phyloP scores from a whole-genome alignment of 2,888 invertebrate species.

The Eurytoma adleriae region DNA sequence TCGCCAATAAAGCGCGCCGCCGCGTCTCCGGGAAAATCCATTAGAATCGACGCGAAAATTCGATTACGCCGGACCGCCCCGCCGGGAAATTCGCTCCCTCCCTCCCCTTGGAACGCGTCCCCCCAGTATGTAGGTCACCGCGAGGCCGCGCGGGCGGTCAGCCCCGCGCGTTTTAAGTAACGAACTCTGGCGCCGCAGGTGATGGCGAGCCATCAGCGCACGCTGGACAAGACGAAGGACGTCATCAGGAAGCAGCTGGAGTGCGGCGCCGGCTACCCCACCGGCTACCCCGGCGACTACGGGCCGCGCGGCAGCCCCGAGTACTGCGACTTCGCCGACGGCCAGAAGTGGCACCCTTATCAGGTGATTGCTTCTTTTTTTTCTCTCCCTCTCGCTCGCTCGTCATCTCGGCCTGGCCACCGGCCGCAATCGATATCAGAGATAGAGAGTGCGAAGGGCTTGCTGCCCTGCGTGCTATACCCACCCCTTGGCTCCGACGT shows the following conservation, averaged over 20 bases:
- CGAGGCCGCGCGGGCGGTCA: not conserved
- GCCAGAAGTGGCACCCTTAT: slow-evolving; percentile 74
- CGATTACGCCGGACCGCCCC: slow-evolving; percentile 39
- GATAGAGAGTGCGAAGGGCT: too few relatives aligned
- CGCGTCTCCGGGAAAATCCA: slow-evolving; percentile 26
- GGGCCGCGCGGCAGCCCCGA: slow-evolving; percentile 18
- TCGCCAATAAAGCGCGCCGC: not conserved
- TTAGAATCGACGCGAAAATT: slow-evolving; percentile 48
- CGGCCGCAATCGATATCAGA: too few relatives aligned
- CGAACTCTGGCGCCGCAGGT: slow-evolving; percentile 56
- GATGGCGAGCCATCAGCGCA: slow-evolving; percentile 67
- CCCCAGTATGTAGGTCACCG: not conserved
- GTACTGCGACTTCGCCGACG: slow-evolving; percentile 63
- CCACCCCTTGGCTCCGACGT: too few relatives aligned
- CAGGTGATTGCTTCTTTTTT: slow-evolving; percentile 65
- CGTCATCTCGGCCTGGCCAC: too few relatives aligned
- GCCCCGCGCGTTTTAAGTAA: not conserved
- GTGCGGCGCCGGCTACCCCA: slow-evolving; percentile 59
- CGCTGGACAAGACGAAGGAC: slow-evolving; percentile 70
- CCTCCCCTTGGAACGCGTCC: slow-evolving; percentile 35
- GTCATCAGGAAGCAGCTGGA: slow-evolving; percentile 69
- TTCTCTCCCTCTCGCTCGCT: too few relatives aligned
- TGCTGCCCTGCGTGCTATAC: too few relatives aligned
- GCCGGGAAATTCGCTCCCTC: slow-evolving; percentile 6
- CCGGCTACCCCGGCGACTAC: slow-evolving; percentile 63